Percentiles rank a stretch among this genome's conserved stretches.
Conservation (phyloP, 2,113 vertebrate species). For the Odocoileus hemionus region DNA sequence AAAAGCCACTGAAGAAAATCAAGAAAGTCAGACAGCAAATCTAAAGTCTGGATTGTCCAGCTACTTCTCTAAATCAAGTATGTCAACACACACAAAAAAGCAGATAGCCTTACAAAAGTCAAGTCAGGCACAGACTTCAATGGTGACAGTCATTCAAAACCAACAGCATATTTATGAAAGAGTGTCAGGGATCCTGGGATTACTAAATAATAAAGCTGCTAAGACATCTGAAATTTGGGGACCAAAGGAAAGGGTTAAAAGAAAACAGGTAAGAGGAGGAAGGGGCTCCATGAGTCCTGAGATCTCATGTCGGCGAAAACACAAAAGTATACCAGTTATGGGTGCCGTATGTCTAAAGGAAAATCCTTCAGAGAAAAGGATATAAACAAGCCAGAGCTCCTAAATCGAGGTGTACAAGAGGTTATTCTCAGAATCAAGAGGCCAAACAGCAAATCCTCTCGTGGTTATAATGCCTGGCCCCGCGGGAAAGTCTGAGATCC, state of each 20-base stretch:
- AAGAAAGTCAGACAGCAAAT: background rate
- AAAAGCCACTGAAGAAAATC: slow-evolving; percentile 28
- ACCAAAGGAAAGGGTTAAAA: background rate
- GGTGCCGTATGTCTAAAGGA: background rate
- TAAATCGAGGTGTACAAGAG: background rate
- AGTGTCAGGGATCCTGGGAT: background rate
- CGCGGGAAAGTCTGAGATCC: background rate
- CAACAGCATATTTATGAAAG: background rate
- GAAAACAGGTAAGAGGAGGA: background rate
- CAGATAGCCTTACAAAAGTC: background rate
- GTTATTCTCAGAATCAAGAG: slow-evolving; percentile 12
- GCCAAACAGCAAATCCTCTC: background rate
- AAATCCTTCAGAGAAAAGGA: slow-evolving; percentile 3
- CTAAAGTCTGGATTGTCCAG: background rate
- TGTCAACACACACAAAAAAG: background rate
- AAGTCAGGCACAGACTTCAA: slow-evolving; percentile 5
- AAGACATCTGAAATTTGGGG: background rate
- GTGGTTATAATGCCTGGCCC: background rate
- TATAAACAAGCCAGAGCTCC: background rate
- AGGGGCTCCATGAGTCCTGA: background rate
- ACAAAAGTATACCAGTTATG: background rate
- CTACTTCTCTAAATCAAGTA: slow-evolving; percentile 2
- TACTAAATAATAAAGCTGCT: background rate
- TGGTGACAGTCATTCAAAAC: background rate
- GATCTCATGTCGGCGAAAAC: background rate